phyloP scores from a whole-genome alignment of 2,113 vertebrate species.

The Microtus pennsylvanicus region DNA sequence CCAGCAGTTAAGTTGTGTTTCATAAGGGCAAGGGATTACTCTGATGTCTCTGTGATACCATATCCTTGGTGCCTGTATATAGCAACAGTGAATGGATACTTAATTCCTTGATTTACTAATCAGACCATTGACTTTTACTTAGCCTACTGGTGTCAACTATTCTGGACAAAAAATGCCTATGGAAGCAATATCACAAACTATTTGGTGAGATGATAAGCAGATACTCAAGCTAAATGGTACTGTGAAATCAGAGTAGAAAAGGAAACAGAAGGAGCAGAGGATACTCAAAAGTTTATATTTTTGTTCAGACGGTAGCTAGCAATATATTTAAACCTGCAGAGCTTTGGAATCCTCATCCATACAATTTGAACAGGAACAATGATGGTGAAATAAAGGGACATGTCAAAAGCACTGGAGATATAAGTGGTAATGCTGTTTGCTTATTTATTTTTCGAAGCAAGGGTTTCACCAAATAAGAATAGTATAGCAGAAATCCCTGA shows the following conservation, averaged over 20 bases:
- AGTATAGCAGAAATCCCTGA: neutral
- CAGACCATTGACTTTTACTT: conserved; percentile 21
- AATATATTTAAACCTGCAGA: conserved; percentile 13
- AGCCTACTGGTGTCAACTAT: neutral
- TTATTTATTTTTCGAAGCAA: neutral
- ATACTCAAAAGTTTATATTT: neutral
- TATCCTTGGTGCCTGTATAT: neutral
- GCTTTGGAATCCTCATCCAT: neutral
- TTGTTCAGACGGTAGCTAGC: neutral
- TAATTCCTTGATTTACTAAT: conserved; percentile 7
- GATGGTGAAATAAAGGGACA: neutral
- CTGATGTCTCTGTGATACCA: neutral
- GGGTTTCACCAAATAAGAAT: neutral
- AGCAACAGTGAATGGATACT: neutral
- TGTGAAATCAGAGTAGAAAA: neutral
- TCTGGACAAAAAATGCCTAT: neutral
- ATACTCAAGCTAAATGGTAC: neutral
- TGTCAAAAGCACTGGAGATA: conserved; percentile 24
- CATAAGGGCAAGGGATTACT: neutral
- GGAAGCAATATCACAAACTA: conserved; percentile 30
- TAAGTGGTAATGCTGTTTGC: neutral
- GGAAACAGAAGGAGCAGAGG: neutral
- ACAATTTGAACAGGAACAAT: conserved; percentile 2
- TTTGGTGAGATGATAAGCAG: neutral
- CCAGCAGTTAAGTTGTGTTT: neutral